A percentile compares a stretch with the other conserved stretches of the same genome.
phyloP scores from a whole-genome alignment of 2,797 vertebrate species.

The Esox masquinongy region DNA sequence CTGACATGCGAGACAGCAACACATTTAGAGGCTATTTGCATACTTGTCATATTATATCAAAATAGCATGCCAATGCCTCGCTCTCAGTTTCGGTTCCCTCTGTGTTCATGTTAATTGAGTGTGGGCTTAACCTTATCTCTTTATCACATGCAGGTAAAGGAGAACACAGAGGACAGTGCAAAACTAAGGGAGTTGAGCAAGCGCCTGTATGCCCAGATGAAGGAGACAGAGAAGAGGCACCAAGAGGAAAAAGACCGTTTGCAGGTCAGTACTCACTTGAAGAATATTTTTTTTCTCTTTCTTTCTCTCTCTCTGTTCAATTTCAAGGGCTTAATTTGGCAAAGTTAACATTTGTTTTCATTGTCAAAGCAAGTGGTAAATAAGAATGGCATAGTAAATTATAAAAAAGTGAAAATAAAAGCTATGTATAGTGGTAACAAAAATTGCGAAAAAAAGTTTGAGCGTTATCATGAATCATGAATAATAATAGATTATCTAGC shows the following conservation, averaged over 20 bases:
- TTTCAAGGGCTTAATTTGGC: no score
- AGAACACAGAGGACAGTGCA: slow-evolving; percentile 65
- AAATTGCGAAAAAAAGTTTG: no score
- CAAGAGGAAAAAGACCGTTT: slow-evolving; percentile 76
- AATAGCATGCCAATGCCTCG: neutral
- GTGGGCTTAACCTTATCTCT: neutral
- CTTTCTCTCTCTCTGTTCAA: slow-evolving; percentile 7
- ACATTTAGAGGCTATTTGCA: neutral
- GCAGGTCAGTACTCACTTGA: slow-evolving; percentile 71
- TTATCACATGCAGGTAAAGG: slow-evolving; percentile 43
- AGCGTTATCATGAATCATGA: neutral
- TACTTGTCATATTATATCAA: neutral
- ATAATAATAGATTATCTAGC: neutral
- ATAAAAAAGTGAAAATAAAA: neutral
- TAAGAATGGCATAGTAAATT: no score
- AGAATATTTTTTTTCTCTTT: slow-evolving; percentile 33
- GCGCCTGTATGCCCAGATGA: slow-evolving; percentile 76
- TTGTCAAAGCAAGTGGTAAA: no score
- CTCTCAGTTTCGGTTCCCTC: neutral
- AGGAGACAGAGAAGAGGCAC: slow-evolving; percentile 80
- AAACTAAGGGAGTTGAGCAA: slow-evolving; percentile 72
- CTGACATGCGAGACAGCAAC: neutral
- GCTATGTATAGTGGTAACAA: neutral
- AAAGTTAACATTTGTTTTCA: no score
- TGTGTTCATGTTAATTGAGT: neutral